Evolutionary conservation across 2,113 vertebrate species (phyloP).

Genomic region (Channa argus): DNA sequence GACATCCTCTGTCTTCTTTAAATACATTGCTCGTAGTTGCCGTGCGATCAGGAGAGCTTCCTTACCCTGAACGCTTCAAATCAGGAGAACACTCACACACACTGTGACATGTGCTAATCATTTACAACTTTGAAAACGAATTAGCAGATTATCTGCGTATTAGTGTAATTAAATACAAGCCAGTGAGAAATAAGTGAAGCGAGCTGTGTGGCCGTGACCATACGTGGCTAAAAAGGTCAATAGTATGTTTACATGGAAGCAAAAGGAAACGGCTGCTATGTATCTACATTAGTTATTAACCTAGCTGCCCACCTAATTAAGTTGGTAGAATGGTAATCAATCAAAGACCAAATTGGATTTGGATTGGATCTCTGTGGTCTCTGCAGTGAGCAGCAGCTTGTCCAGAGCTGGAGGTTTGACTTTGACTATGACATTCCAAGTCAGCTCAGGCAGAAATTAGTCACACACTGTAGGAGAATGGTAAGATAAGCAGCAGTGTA

Average conservation of each 20-base stretch:
- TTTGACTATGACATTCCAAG: slow-evolving; percentile 72
- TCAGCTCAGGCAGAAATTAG: slow-evolving; percentile 60
- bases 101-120: neutral
- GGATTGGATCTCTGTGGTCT: slow-evolving; percentile 58
- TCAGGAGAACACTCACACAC: slow-evolving; percentile 31
- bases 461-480: slow-evolving; percentile 19
- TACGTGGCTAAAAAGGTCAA: slow-evolving; percentile 44
- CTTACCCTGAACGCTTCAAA: slow-evolving; percentile 47
- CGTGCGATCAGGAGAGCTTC: slow-evolving; percentile 21
- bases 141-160: slow-evolving; percentile 51
- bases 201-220: neutral
- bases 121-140: slow-evolving; percentile 37
- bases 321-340: slow-evolving; percentile 69
- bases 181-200: slow-evolving; percentile 25
- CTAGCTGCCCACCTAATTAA: slow-evolving; percentile 72
- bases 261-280: slow-evolving; percentile 64
- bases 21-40: slow-evolving; percentile 43
- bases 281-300: slow-evolving; percentile 77
- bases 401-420: slow-evolving; percentile 58
- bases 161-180: slow-evolving; percentile 27
- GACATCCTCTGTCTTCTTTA: slow-evolving; percentile 40
- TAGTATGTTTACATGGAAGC: slow-evolving; percentile 43
- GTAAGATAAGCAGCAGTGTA: slow-evolving; percentile 43
- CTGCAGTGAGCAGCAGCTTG: slow-evolving; percentile 43
- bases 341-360: slow-evolving; percentile 78